Conservation (phyloP, 2,113 vertebrate genomes). For the Onychostruthus taczanowskii region DNA sequence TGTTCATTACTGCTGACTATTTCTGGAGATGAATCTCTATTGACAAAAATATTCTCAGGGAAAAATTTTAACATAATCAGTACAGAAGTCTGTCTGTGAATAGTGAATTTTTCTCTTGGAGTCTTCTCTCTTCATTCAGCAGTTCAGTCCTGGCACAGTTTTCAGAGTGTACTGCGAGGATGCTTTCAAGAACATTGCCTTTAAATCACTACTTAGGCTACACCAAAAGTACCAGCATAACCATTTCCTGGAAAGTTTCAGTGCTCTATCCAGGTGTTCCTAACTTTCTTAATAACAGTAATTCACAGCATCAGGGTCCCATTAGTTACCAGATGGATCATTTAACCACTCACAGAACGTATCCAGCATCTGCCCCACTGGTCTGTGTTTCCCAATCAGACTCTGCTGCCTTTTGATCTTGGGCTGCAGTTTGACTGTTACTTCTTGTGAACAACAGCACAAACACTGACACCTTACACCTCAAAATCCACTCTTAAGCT, state of each 20-base stretch:
- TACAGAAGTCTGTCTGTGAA: neutral
- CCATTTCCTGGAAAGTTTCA: neutral
- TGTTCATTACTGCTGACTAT: neutral
- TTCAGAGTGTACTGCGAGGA: neutral
- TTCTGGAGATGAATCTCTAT: constrained; percentile 10
- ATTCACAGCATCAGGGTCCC: neutral
- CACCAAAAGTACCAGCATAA: neutral
- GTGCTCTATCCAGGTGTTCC: neutral
- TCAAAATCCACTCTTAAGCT: neutral
- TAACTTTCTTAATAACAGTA: neutral
- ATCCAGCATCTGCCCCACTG: neutral
- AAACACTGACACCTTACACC: neutral
- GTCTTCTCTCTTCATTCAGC: neutral
- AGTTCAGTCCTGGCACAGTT: neutral
- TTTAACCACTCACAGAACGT: neutral
- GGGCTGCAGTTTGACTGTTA: neutral
- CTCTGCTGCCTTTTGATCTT: neutral
- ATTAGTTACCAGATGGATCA: neutral
- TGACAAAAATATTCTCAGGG: neutral
- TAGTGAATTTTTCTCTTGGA: neutral
- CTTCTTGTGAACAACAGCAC: neutral
- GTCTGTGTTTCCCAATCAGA: neutral
- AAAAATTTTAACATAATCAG: neutral
- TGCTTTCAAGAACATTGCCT: neutral
- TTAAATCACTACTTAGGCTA: neutral